Base-by-base conservation (phyloP, 2,797 vertebrate genomes). In the Sebastes iracundus region DNA sequence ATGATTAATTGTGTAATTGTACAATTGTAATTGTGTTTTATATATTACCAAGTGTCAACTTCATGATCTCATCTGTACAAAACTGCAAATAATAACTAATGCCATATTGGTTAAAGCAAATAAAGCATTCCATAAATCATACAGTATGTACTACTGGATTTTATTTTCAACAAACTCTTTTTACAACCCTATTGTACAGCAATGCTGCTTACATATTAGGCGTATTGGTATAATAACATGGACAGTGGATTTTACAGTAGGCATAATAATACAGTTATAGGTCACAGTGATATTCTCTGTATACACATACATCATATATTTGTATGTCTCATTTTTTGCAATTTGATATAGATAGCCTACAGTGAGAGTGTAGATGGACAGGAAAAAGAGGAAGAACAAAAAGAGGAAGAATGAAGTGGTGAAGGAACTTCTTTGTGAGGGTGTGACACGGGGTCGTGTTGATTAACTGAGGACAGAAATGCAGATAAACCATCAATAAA, bases 161-260 rank as follows among this genome's bases (percentile, higher is more conserved):
- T 90, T 87, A 90, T 90, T 92, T 78, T 66, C 14, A 68, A 10
- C 59, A 0, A 70, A 72, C 55, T 59, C 5, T 25, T 76, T 82
- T 60, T 73, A 81, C 66, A 59, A 25, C 30, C 30, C 11, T 25
- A 60, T 42, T 58, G 63, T 69, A 85, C 33, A 85, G 66, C 55
- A 84, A 62, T 38, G 35, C 32, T 28, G 63, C 59, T 81, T 82
- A 82, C 35, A 82, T 35, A 59, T 72, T 58, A 66, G 4, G 75
- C 42, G 14, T 56, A 72, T 1, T 46, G n/a, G 1, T 72, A 52
- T 25, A 35, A 64, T 64, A 70, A 63, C 12, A 61, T 14, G 1
- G 8, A 38, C 8, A 80, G 6, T 71, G 10, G 23, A 80, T 76
- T 76, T 46, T 80, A 75, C 61, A 72, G 33, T 14, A 70, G 60